Evolutionary conservation across 2,113 vertebrate genomes (phyloP).

Genomic region (Rattus rattus): DNA sequence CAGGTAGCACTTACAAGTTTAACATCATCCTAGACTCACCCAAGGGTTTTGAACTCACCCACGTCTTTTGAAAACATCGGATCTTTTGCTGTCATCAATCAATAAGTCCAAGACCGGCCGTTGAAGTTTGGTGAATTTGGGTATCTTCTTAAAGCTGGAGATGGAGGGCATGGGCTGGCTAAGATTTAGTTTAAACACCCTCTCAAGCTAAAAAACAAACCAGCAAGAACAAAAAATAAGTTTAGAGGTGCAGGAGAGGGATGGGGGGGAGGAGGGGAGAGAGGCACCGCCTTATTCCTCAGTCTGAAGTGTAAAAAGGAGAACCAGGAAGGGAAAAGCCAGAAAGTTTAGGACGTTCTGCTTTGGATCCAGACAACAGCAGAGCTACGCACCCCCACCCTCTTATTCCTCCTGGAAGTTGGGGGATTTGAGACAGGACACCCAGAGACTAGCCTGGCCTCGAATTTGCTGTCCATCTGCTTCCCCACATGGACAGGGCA

Average conservation of each 20-base stretch:
- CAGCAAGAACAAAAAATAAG: not conserved
- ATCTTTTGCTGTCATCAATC: slow-evolving; percentile 48
- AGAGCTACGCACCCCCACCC: not conserved
- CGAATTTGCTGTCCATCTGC: not conserved
- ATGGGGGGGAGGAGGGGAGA: too few species aligned
- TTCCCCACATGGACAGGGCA: not conserved
- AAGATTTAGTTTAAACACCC: slow-evolving; percentile 58
- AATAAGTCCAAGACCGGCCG: slow-evolving; percentile 18
- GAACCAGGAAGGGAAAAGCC: not conserved
- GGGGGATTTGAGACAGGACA: not conserved
- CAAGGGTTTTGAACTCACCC: not conserved
- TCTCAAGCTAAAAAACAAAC: slow-evolving; percentile 62
- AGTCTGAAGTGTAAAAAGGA: not conserved
- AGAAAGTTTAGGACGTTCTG: not conserved
- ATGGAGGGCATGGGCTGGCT: slow-evolving; percentile 53
- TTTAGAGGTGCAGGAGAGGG: not conserved
- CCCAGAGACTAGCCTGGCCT: not conserved
- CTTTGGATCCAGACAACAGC: slow-evolving; percentile 4
- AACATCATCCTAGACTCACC: not conserved
- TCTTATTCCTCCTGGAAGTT: not conserved
- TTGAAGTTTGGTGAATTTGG: not conserved
- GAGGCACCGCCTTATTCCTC: not conserved
- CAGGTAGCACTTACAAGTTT: not conserved
- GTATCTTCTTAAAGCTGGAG: slow-evolving; percentile 5
- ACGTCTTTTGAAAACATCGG: slow-evolving; percentile 27